A percentile compares a stretch with the other conserved stretches of the same genome.
These are phyloP conservation scores for Sinocyclocheilus anophthalmus DNA, from an alignment of 2,113 vertebrate species.

Conservation along the genomic window DNA sequence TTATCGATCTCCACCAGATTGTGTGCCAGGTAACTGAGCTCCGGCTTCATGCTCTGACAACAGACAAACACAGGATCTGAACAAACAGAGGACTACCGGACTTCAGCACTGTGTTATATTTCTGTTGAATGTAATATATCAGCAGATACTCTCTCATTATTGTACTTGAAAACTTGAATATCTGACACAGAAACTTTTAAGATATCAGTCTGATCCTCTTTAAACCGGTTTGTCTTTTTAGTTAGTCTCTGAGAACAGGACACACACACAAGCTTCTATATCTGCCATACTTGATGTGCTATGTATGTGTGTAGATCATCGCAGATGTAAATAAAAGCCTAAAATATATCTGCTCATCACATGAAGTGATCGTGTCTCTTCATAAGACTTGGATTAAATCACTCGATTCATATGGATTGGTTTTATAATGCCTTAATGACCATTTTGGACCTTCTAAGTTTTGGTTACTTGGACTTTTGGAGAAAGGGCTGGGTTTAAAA, in stretches of 20 bases:
- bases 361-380: too few relatives aligned
- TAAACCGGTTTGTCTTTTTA: neutral
- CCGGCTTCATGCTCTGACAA: constrained; percentile 94
- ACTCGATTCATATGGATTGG: too few relatives aligned
- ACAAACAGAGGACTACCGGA: neutral
- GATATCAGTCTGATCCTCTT: neutral
- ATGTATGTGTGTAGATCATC: too few relatives aligned
- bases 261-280: too few relatives aligned
- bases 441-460: too few relatives aligned
- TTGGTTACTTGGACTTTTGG: too few relatives aligned
- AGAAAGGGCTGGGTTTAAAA: neutral
- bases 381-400: too few relatives aligned
- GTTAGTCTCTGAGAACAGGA: too few relatives aligned
- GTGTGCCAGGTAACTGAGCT: constrained; percentile 96
- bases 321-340: too few relatives aligned
- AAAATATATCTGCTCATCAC: too few relatives aligned
- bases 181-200: neutral
- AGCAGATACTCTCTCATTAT: neutral
- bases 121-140: neutral
- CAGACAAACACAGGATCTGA: neutral
- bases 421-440: too few relatives aligned
- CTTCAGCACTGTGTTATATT: neutral
- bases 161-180: neutral
- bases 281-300: too few relatives aligned
- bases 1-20: constrained; percentile 99